Evolutionary conservation across 2,797 vertebrate genomes (phyloP), one percentile per base, ranked within the genome.

Genomic region (Argyrosomus regius): DNA sequence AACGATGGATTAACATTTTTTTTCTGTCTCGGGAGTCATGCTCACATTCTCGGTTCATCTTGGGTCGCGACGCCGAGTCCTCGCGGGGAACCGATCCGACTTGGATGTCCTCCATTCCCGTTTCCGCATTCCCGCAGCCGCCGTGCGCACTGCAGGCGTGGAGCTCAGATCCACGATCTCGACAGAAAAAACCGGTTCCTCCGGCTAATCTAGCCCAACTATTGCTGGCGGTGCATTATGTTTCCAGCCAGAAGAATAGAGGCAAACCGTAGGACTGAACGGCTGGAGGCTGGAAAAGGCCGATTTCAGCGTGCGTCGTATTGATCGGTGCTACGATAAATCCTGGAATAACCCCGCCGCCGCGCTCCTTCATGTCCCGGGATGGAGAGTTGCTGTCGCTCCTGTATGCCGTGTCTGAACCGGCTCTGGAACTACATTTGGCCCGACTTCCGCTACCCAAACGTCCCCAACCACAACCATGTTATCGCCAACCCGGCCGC

Each of bases 361-460:
- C 49, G 67, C 50, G 50, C 43, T 54, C 60, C 63, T 87, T 71
- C 63, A 67, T 85, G 88, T 80, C 80, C 78, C 72, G 84, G 87
- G 92, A 97, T 98, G 98, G 97, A 99, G 94, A 89, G 88, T 57
- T 97, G 97, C 86, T 95, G 97, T 48, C 95, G 97, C 85, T 90
- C 92, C 75, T 96, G 95, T 46, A 81, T 97, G 93, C 93, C 95
- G 39, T 98, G 97, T 78, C 68, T 96, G 5, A 87, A 67, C 6
- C 93, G 90, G 39, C 92, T 98, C 67, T 98, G 98, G 98, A 94
- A 97, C 93, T 95, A 95, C 83, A 93, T 98, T 20, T 97, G 97
- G 95, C 96, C 96, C 1, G 95, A 92, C 0, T 24, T 92, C 0
- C 81, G 67, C 67, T 91, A 94, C 69, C 95, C 91, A 0, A 68